Conservation (phyloP, 2,113 vertebrate genomes). For the Smithornis capensis region DNA sequence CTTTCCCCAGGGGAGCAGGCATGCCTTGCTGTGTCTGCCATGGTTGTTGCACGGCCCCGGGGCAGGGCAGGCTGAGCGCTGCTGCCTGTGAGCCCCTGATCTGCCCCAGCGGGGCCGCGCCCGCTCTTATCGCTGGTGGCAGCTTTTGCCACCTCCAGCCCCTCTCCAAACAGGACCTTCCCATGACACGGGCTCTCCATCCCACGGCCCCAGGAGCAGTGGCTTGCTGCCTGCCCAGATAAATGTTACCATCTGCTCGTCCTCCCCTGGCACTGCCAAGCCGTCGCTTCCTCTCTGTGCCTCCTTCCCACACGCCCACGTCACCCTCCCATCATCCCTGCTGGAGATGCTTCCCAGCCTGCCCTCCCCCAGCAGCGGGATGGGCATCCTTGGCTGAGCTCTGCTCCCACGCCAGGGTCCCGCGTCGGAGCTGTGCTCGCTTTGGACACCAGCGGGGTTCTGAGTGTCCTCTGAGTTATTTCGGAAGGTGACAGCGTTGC, state of each 20-base stretch:
- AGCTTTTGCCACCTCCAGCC: not conserved
- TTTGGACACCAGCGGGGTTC: fast-evolving
- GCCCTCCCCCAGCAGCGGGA: fast-evolving
- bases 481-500: not conserved
- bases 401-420: not conserved
- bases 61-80: not conserved
- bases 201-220: not conserved
- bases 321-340: not conserved
- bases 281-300: not conserved
- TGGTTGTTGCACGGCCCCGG: not conserved
- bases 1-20: not conserved
- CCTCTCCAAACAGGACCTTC: not conserved
- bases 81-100: not conserved
- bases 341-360: not conserved
- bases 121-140: not conserved
- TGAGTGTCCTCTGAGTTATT: not conserved
- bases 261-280: not conserved
- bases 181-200: not conserved
- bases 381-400: not conserved
- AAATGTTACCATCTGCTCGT: not conserved
- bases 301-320: not conserved
- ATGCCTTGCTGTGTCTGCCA: not conserved
- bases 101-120: fast-evolving
- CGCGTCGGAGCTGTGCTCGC: fast-evolving
- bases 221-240: not conserved